These are phyloP conservation scores for Drosophila cognata DNA, from an alignment of 2,888 invertebrate species.

Conservation along the genomic window DNA sequence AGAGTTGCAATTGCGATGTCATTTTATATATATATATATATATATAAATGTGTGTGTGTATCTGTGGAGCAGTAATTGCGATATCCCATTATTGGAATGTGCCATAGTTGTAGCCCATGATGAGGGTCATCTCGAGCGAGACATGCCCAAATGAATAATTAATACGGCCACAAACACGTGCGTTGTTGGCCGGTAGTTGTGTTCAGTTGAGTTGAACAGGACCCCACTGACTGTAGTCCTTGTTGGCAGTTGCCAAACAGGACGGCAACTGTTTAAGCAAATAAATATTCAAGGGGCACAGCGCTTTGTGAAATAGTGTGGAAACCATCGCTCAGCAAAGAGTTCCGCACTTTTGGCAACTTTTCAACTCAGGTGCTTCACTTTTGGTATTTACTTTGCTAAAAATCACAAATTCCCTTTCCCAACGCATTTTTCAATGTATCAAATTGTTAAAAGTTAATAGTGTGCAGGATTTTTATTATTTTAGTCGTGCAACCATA, in stretches of 20 bases:
- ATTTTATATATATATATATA: conserved; percentile 28
- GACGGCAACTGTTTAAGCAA: conserved; percentile 49
- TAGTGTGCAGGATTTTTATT: conserved; percentile 23
- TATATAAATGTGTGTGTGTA: conserved; percentile 1
- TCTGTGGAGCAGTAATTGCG: conserved; percentile 59
- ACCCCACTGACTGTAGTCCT: conserved; percentile 13
- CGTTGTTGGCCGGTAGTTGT: conserved; percentile 24
- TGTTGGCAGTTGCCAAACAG: conserved; percentile 21
- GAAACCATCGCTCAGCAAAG: not conserved
- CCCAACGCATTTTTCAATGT: conserved; percentile 51
- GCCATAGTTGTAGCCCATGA: conserved; percentile 58
- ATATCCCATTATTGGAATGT: conserved; percentile 57
- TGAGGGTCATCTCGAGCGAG: conserved; percentile 37
- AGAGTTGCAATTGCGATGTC: conserved; percentile 46
- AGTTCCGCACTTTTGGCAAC: conserved; percentile 11
- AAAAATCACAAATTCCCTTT: conserved; percentile 36
- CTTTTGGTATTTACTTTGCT: conserved; percentile 3
- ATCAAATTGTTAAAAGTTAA: conserved; percentile 58
- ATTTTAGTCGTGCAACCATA: conserved; percentile 39
- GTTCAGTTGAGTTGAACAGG: conserved; percentile 31
- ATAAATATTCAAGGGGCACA: conserved; percentile 70
- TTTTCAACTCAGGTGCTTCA: conserved; percentile 59
- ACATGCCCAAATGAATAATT: conserved; percentile 69
- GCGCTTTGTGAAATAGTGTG: conserved; percentile 28
- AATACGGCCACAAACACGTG: conserved; percentile 52